phyloP scores from a whole-genome alignment of 2,888 invertebrate species.

The Drosophila lutescens region DNA sequence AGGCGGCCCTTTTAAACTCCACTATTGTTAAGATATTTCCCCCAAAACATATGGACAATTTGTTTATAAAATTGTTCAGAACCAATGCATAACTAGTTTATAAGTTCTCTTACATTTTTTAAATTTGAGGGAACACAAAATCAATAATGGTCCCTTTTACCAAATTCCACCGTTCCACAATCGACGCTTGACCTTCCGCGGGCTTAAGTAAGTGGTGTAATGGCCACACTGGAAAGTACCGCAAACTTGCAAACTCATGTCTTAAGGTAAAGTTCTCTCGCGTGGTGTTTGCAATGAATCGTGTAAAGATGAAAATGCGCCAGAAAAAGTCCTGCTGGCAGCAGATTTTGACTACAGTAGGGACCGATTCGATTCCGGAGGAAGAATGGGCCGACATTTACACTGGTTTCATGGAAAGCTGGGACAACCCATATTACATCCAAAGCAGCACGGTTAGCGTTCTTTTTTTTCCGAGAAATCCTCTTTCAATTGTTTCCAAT shows the following conservation, averaged over 20 bases:
- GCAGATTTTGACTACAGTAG: not conserved
- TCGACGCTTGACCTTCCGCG: too few relatives aligned
- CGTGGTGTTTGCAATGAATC: too few relatives aligned
- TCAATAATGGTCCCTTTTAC: too few relatives aligned
- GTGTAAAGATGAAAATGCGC: not conserved
- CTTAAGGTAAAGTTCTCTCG: not conserved
- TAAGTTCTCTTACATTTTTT: too few relatives aligned
- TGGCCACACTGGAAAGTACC: conserved; percentile 9
- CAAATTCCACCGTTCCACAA: too few relatives aligned
- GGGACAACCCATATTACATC: not conserved
- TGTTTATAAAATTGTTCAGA: too few relatives aligned
- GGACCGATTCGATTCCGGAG: not conserved
- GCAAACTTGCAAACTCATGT: conserved; percentile 5
- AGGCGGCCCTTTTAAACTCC: too few relatives aligned
- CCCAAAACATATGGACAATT: too few relatives aligned
- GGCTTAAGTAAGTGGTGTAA: not conserved
- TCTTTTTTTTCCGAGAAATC: not conserved
- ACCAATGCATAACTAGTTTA: too few relatives aligned
- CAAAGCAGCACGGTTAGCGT: not conserved
- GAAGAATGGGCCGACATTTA: not conserved
- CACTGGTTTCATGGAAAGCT: not conserved
- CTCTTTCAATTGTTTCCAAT: not conserved
- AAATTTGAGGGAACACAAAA: too few relatives aligned
- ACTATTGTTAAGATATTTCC: too few relatives aligned
- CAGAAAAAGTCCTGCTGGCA: conserved; percentile 5